Conservation (phyloP, 2,113 vertebrate species). For the Tachuris rubrigastra region DNA sequence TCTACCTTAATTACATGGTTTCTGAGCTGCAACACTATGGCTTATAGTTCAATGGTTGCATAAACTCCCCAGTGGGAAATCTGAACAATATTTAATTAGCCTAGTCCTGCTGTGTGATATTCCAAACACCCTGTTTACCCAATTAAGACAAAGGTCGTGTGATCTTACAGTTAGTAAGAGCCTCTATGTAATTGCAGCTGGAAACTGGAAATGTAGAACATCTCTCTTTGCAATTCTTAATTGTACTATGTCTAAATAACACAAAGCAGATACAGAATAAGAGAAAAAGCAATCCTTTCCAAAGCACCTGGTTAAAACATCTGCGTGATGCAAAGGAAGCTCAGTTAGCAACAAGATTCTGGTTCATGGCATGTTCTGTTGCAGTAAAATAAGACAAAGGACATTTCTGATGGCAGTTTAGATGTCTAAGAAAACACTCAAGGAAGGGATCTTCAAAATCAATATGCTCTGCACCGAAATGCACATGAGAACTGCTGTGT, state of each 20-base stretch:
- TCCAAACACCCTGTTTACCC: constrained; percentile 37
- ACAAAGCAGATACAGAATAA: neutral
- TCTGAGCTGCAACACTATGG: neutral
- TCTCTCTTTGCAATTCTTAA: neutral
- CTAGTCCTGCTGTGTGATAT: constrained; percentile 15
- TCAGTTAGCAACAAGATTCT: neutral
- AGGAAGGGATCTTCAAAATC: neutral
- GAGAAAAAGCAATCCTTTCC: neutral
- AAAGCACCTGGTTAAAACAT: neutral
- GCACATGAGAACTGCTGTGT: neutral
- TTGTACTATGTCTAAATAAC: neutral
- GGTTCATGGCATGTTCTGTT: neutral
- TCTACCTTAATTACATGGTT: constrained; percentile 26
- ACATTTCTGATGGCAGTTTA: neutral
- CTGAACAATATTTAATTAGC: constrained; percentile 54
- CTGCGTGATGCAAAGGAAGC: neutral
- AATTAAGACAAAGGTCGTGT: constrained; percentile 37
- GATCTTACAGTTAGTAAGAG: neutral
- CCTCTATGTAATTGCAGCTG: neutral
- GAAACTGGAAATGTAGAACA: neutral
- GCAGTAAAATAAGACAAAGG: neutral
- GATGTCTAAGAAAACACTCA: neutral
- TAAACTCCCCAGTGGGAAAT: constrained; percentile 24
- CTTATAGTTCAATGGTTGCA: constrained; percentile 5
- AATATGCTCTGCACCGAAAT: neutral